Evolutionary conservation across 1,140 invertebrate genomes (phyloP), one percentile per base, ranked within the genome.

Genomic region (Meloidogyne exigua): DNA sequence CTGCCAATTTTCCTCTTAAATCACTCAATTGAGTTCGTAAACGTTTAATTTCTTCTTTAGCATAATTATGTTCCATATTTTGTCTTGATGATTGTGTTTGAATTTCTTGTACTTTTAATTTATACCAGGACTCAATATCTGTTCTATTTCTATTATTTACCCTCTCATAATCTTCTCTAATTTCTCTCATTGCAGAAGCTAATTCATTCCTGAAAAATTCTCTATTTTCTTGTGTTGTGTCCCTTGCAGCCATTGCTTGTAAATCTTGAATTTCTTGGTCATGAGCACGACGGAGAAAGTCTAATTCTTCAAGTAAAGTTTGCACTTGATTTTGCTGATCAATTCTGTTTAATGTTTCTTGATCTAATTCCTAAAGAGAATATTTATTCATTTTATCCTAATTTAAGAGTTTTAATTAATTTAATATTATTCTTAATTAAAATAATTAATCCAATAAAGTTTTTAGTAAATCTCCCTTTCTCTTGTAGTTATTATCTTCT

Each of bases 141-240:
- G 80, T 81, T 89, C 57, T 12, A 26, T 44, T 42, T 12, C 36
- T 23, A 67, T 9, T 68, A 36, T 63, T 25, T 26, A 84, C 62
- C 44, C 76, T 75, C 36, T 90, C 89, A 78, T 90, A 90, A 79
- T 90, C 90, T 28, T 81, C 81, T 76, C 90, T 88, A 73, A 90
- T 90, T 75, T 90, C 89, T 42, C 89, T 80, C 76, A 90, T 89
- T 32, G 89, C 89, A 65, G 88, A 85, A 32, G 89, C 85, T 66
- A 90, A 80, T 78, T 90, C 89, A 79, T 88, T 89, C 83, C 89
- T 80, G 82, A 87, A 87, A 87, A 87, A 90, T 76, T 90, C 89
- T 9, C 89, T 87, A 85, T 90, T 90, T 77, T 90, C 89, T 32
- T 84, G 87, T 1, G 89, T 90, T 0, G 89, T 89, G 83, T 90